These are phyloP conservation scores for Clarias magur DNA, from an alignment of 2,113 vertebrate genomes.

Conservation along the genomic window DNA sequence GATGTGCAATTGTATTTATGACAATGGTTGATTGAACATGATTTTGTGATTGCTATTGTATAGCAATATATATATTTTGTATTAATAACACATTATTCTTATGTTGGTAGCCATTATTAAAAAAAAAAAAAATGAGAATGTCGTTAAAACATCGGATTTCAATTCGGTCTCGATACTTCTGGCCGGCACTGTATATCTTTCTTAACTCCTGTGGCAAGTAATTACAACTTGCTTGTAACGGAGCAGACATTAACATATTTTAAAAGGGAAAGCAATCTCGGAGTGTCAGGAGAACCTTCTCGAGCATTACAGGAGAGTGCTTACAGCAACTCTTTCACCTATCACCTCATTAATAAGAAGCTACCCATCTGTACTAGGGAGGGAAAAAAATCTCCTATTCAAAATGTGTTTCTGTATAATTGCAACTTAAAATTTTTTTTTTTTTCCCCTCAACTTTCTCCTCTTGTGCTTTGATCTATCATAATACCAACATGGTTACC, in stretches of 20 bases:
- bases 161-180: too few relatives aligned
- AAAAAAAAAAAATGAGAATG: too few relatives aligned
- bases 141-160: too few relatives aligned
- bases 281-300: conserved; percentile 24
- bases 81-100: too few relatives aligned
- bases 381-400: neutral
- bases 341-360: neutral
- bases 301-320: neutral
- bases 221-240: conserved; percentile 31
- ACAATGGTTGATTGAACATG: too few relatives aligned
- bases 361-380: neutral
- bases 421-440: neutral
- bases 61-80: too few relatives aligned
- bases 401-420: neutral
- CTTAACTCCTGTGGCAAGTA: conserved; percentile 15
- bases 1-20: too few relatives aligned
- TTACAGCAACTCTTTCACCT: neutral
- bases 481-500: neutral
- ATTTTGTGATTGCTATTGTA: too few relatives aligned
- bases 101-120: too few relatives aligned
- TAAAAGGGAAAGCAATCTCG: conserved; percentile 20
- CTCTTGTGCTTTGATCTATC: conserved; percentile 5
- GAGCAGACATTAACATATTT: conserved; percentile 34
- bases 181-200: neutral
- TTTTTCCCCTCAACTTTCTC: neutral